phyloP scores from a whole-genome alignment of 2,888 invertebrate genomes.

The Blomia tropicalis region DNA sequence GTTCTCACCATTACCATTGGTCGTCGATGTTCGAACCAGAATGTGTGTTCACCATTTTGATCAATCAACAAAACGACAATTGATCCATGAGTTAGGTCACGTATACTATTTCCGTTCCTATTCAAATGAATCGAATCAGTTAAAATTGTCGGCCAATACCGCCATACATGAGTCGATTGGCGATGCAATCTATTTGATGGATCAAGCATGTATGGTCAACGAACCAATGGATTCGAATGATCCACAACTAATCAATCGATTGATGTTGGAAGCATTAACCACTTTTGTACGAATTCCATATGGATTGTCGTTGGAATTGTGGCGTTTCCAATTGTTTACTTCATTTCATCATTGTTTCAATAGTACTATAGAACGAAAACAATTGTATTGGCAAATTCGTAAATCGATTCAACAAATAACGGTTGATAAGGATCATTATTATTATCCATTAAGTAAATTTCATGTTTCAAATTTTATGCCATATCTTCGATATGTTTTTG shows the following conservation, averaged over 20 bases:
- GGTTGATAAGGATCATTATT: background rate
- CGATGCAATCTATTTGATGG: background rate
- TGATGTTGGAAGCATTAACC: constrained; percentile 7
- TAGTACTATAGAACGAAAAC: background rate
- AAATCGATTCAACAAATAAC: background rate
- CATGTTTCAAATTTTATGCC: constrained; percentile 27
- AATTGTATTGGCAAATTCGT: background rate
- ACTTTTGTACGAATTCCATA: constrained; percentile 14
- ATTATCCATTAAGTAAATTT: constrained; percentile 28
- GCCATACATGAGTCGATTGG: constrained; percentile 13
- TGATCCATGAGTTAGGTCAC: constrained; percentile 11
- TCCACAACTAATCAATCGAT: constrained; percentile 5
- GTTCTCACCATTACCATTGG: background rate
- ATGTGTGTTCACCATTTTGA: background rate
- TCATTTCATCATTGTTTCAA: background rate
- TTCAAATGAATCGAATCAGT: background rate
- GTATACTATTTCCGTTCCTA: background rate
- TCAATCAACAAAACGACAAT: background rate
- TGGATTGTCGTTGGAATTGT: background rate
- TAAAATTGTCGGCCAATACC: background rate
- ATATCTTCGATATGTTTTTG: constrained; percentile 26
- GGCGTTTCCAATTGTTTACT: background rate
- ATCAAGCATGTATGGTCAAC: background rate
- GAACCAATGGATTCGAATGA: no score
- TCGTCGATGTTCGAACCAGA: constrained; percentile 14